Conservation (phyloP, 1,140 invertebrate genomes). For the Aphelinus atriplicis region DNA sequence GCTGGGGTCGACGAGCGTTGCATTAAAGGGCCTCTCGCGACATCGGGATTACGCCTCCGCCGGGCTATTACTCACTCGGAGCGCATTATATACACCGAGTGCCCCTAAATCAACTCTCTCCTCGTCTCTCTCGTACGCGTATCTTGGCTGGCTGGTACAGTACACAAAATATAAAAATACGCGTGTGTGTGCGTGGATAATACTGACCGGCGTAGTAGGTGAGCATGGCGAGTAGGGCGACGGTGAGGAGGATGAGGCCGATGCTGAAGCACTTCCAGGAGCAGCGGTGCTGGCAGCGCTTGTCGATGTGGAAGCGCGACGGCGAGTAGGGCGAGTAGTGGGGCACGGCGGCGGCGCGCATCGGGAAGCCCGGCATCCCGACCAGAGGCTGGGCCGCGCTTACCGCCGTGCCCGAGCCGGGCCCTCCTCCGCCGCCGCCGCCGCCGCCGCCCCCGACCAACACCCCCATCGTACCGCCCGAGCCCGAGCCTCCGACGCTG, state of each 20-base stretch:
- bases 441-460: slow-evolving; percentile 54
- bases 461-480: slow-evolving; percentile 28
- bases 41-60: too few species aligned
- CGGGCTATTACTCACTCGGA: slow-evolving; percentile 1
- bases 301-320: slow-evolving; percentile 93
- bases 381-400: slow-evolving; percentile 57
- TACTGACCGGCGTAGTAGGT: slow-evolving; percentile 93
- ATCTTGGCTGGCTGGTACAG: too few species aligned
- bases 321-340: slow-evolving; percentile 86
- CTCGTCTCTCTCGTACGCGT: too few species aligned
- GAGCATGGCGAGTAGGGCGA: slow-evolving; percentile 88
- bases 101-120: too few species aligned
- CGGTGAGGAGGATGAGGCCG: slow-evolving; percentile 86
- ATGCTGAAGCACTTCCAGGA: slow-evolving; percentile 96
- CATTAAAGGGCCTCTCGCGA: too few species aligned
- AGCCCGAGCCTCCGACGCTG: slow-evolving; percentile 58
- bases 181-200: too few species aligned
- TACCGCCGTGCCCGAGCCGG: slow-evolving; percentile 53
- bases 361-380: slow-evolving; percentile 83
- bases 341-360: slow-evolving; percentile 75
- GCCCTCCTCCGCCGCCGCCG: slow-evolving; percentile 58
- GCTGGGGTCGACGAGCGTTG: too few species aligned
- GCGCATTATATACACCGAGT: too few species aligned
- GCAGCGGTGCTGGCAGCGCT: slow-evolving; percentile 89
- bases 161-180: too few species aligned